Evolutionary conservation across 2,113 vertebrate genomes (phyloP).

Genomic region (Barbus barbus): DNA sequence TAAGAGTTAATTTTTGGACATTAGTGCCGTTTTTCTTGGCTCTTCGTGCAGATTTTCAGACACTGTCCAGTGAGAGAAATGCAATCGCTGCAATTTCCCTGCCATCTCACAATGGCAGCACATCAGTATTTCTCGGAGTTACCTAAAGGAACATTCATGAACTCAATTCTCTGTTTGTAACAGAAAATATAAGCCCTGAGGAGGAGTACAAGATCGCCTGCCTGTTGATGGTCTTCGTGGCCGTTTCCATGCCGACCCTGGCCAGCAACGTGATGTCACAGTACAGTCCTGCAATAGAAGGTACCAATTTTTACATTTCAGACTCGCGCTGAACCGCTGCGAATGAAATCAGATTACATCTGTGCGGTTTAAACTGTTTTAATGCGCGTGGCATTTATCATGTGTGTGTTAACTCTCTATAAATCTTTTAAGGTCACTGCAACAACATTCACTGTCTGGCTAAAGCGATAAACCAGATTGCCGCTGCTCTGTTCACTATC

Average conservation of each 20-base stretch:
- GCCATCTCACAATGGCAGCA: not conserved
- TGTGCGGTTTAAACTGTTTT: slow-evolving; percentile 28
- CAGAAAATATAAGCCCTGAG: slow-evolving; percentile 98
- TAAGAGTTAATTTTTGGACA: slow-evolving; percentile 52
- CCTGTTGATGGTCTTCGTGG: slow-evolving; percentile 98
- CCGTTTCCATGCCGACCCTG: slow-evolving; percentile 93
- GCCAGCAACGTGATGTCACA: slow-evolving; percentile 99
- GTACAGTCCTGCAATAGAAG: slow-evolving; percentile 98
- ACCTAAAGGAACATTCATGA: not conserved
- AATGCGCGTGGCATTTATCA: not conserved
- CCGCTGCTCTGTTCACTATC: slow-evolving; percentile 97
- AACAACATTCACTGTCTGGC: slow-evolving; percentile 99
- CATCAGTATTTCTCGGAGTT: not conserved
- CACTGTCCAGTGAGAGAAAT: slow-evolving; percentile 26
- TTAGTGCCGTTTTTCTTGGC: slow-evolving; percentile 49
- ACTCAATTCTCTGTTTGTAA: slow-evolving; percentile 48
- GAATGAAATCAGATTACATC: slow-evolving; percentile 25
- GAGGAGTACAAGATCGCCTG: slow-evolving; percentile 99
- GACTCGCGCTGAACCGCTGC: not conserved
- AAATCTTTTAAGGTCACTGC: slow-evolving; percentile 86
- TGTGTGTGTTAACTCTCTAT: slow-evolving; percentile 10
- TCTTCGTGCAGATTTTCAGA: not conserved
- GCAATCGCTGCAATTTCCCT: slow-evolving; percentile 6
- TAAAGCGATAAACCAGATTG: slow-evolving; percentile 98
- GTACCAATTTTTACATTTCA: slow-evolving; percentile 65